Percentiles rank a stretch among this genome's conserved stretches.
Evolutionary conservation across 2,113 vertebrate genomes (phyloP).

Genomic region (Leuciscus idus): DNA sequence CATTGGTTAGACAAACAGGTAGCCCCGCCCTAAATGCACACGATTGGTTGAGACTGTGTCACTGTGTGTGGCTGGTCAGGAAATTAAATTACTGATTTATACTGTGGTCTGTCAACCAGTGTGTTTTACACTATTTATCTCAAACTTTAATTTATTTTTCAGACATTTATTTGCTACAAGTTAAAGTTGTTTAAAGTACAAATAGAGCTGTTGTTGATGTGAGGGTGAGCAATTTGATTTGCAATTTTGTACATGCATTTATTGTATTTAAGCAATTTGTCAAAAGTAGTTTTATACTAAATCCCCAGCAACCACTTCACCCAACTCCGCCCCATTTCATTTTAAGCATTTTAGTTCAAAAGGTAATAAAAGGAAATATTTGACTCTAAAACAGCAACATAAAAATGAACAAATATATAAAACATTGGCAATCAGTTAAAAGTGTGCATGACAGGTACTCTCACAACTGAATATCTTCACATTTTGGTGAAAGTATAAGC

Average conservation of each 20-base stretch:
- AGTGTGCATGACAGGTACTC: neutral
- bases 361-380: neutral
- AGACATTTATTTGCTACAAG: neutral
- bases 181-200: neutral
- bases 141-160: neutral
- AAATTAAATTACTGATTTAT: neutral
- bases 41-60: neutral
- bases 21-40: neutral
- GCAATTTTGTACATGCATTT: neutral
- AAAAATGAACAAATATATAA: neutral
- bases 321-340: neutral
- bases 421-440: neutral
- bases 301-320: too few relatives aligned
- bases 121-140: neutral
- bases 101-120: neutral
- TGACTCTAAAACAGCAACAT: neutral
- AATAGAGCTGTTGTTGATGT: neutral
- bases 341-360: neutral
- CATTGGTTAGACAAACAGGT: neutral
- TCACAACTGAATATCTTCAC: neutral
- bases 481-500: neutral
- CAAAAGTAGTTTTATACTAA: too few relatives aligned
- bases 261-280: neutral
- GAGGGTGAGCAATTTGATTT: neutral
- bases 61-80: neutral